Base-by-base conservation (phyloP, 2,888 invertebrate species). In the Aricia artaxerxes region DNA sequence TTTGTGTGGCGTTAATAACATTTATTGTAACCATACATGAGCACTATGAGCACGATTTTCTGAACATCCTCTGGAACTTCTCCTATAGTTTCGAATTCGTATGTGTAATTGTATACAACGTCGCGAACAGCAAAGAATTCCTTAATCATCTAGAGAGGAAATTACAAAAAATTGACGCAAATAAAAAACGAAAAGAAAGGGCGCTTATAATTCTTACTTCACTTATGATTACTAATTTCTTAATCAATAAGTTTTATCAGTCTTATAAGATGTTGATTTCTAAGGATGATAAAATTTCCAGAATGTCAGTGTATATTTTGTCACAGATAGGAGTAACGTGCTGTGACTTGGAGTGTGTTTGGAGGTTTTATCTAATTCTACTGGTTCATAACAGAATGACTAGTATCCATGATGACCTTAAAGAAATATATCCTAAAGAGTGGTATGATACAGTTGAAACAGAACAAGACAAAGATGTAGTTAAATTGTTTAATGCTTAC, bases 271-370 rank as follows among this genome's bases (percentile, higher is more conserved):
- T 73, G 9, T n/a, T 73, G 9, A 0, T 1, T 0, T 40, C 9
- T n/a, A 6, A 2, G 4, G 9, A 44, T 11, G 24, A n/a, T 7
- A 2, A 9, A 4, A n/a, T 44, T 24, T 73, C 73, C 9, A 44
- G 44, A 44, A 24, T 44, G 7, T 7, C 73, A 6, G n/a, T 73
- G 9, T 73, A n/a, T 24, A n/a, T 73, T 24, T 2, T 73, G 16
- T 53, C 49, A 31, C 75, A 75, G 24, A 75, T 75, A 75, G 24
- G n/a, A 44, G 11, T 49, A 0, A 75, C 75, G 13, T 53, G 49
- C 49, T 44, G 31, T 24, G 75, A 75, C n/a, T 53, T 75, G 11
- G 75, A 75, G 5, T 53, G 75, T 75, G 49, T 53, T 53, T 75
- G 75, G 44, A 73, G 73, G 73, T 44, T 73, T 44, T 73, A 44